Evolutionary conservation across 1,140 invertebrate genomes (phyloP).

Genomic region (Brachionus paranguensis): DNA sequence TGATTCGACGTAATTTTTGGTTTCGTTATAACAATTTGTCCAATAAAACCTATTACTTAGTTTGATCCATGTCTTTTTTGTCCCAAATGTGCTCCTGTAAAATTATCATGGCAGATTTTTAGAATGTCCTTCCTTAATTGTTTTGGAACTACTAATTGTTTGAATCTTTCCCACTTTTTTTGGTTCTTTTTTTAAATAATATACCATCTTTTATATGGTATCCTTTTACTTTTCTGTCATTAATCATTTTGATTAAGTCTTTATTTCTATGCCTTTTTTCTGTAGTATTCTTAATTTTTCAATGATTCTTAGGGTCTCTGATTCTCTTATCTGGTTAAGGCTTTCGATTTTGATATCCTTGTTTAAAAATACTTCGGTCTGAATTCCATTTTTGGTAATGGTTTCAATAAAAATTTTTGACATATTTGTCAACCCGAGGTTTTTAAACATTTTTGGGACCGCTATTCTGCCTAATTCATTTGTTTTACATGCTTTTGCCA

Average conservation of each 20-base stretch:
- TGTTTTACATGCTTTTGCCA: background rate
- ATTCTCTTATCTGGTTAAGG: background rate
- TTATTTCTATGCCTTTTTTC: background rate
- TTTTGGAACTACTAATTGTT: slow-evolving; percentile 15
- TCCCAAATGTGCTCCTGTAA: background rate
- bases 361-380: background rate
- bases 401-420: background rate
- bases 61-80: slow-evolving; percentile 2
- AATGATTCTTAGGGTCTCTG: background rate
- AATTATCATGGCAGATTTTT: background rate
- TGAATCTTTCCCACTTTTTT: background rate
- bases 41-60: slow-evolving; percentile 33
- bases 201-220: background rate
- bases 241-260: background rate
- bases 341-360: background rate
- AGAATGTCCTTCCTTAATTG: background rate
- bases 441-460: background rate
- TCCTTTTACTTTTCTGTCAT: background rate
- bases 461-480: background rate
- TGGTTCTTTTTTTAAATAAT: background rate
- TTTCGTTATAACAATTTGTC: slow-evolving; percentile 11
- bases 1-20: background rate
- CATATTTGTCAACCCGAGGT: background rate
- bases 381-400: background rate
- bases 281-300: background rate